phyloP scores from a whole-genome alignment of 2,888 invertebrate species.

The Lepidonotus clava region DNA sequence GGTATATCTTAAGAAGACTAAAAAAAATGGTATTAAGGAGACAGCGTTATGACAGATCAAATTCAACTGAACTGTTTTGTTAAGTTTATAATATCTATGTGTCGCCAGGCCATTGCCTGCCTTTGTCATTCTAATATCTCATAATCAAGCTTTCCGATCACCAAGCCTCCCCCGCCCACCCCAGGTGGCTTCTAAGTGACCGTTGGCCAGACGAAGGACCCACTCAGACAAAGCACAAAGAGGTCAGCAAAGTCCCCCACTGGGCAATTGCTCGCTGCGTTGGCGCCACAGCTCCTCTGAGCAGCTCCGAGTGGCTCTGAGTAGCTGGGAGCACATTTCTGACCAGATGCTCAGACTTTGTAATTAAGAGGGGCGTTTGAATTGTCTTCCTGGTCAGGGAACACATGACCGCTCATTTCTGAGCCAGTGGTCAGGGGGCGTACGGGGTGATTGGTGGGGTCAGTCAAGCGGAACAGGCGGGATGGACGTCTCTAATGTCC shows the following conservation, averaged over 20 bases:
- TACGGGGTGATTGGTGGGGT: background rate
- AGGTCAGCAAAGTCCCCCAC: background rate
- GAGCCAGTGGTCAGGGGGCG: too few species aligned
- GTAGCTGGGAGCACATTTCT: background rate
- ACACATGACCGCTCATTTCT: slow-evolving; percentile 19
- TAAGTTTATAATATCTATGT: too few species aligned
- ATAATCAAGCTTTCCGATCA: too few species aligned
- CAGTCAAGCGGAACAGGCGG: too few species aligned
- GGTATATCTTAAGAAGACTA: too few species aligned
- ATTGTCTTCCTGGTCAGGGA: background rate
- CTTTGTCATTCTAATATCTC: too few species aligned
- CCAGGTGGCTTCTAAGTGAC: background rate
- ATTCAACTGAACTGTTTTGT: too few species aligned
- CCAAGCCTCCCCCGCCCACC: background rate
- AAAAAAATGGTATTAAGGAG: too few species aligned
- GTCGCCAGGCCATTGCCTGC: too few species aligned
- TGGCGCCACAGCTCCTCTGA: background rate
- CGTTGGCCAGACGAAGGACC: background rate
- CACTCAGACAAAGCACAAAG: background rate
- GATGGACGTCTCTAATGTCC: too few species aligned
- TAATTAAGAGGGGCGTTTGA: background rate
- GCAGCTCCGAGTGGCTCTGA: background rate
- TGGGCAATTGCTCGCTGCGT: background rate
- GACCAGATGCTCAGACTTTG: slow-evolving; percentile 1
- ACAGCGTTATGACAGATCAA: too few species aligned